Evolutionary conservation across 2,797 vertebrate genomes (phyloP).

Genomic region (Molossus molossus): DNA sequence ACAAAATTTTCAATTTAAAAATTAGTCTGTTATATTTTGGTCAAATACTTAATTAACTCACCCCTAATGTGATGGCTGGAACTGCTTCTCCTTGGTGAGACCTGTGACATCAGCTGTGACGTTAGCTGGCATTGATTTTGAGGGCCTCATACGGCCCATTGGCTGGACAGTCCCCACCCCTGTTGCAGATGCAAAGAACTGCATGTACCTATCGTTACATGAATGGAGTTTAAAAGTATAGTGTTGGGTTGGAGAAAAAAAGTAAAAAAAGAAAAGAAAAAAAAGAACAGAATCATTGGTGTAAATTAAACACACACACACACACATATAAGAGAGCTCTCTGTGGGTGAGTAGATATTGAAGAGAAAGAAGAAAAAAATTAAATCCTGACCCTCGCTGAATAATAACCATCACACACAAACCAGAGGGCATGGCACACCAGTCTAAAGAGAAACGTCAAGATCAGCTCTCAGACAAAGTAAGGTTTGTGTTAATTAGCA

Average conservation of each 20-base stretch:
- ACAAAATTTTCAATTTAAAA: neutral
- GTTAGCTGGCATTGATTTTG: neutral
- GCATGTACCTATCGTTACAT: rapidly evolving
- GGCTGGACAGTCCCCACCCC: neutral
- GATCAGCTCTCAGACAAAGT: neutral
- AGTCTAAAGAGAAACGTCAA: neutral
- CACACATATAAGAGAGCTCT: neutral
- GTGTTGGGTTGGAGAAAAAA: neutral
- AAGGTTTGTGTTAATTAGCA: neutral
- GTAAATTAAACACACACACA: neutral
- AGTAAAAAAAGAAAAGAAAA: neutral
- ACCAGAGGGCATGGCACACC: neutral
- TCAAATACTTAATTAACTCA: neutral
- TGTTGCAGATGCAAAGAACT: neutral
- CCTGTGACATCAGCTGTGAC: too few relatives aligned
- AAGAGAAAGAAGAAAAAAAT: neutral
- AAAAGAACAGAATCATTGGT: neutral
- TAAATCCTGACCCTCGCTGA: neutral
- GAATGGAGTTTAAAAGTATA: neutral
- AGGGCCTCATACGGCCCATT: neutral
- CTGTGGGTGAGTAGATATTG: rapidly evolving
- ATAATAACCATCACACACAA: neutral
- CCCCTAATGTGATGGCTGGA: neutral
- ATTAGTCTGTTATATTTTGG: neutral
- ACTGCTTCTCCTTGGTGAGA: too few relatives aligned